These are phyloP conservation scores for Zygaena filipendulae DNA, from an alignment of 2,888 invertebrate genomes.

Conservation along the genomic window DNA sequence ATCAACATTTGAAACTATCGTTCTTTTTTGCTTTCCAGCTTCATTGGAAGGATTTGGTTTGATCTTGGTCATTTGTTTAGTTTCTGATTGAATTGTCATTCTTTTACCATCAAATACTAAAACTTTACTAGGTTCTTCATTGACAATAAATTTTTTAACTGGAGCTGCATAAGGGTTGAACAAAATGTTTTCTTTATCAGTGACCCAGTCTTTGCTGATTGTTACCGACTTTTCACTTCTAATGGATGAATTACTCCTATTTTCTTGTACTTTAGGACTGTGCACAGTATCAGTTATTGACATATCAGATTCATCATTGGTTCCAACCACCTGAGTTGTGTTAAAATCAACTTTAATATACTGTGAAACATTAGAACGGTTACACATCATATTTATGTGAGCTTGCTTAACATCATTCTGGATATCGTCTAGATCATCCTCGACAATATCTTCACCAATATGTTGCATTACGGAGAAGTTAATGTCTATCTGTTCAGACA, in stretches of 20 bases:
- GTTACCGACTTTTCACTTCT: slow-evolving; percentile 10
- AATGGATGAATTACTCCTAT: slow-evolving; percentile 19
- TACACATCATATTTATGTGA: slow-evolving; percentile 23
- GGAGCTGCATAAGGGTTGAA: slow-evolving; percentile 41
- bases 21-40: slow-evolving; percentile 27
- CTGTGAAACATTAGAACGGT: slow-evolving; percentile 31
- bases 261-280: slow-evolving; percentile 38
- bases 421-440: slow-evolving; percentile 48
- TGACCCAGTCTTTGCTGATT: slow-evolving; percentile 27
- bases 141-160: slow-evolving; percentile 34
- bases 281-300: slow-evolving; percentile 47
- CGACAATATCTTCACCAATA: slow-evolving; percentile 17
- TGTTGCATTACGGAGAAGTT: slow-evolving; percentile 40
- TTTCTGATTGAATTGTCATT: slow-evolving; percentile 31
- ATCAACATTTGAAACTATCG: slow-evolving; percentile 36
- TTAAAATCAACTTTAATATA: slow-evolving; percentile 51
- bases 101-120: slow-evolving; percentile 51
- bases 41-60: too few species aligned
- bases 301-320: slow-evolving; percentile 40
- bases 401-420: slow-evolving; percentile 31
- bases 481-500: slow-evolving; percentile 36
- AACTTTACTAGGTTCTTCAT: slow-evolving; percentile 35
- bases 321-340: slow-evolving; percentile 28
- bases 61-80: too few species aligned
- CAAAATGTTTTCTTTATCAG: slow-evolving; percentile 51